Percentiles rank a stretch among this genome's conserved stretches.
phyloP scores from a whole-genome alignment of 1,140 invertebrate genomes.

The Neotoxoptera formosana region DNA sequence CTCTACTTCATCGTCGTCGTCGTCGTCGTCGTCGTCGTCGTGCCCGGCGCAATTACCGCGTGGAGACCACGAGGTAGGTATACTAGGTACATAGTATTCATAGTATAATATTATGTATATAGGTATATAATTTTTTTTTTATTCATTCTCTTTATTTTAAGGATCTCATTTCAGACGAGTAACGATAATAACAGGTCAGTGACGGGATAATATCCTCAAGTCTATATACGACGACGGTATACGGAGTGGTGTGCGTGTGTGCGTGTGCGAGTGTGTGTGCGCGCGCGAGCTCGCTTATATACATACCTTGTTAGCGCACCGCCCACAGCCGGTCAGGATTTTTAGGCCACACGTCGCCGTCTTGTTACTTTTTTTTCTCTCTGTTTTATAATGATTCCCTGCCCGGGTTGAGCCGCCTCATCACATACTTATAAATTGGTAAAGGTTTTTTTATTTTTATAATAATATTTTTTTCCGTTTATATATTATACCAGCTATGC shows the following conservation, averaged over 20 bases:
- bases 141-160: constrained; percentile 56
- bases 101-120: not conserved
- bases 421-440: constrained; percentile 53
- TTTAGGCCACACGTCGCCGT: constrained; percentile 56
- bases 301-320: constrained; percentile 55
- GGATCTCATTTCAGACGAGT: constrained; percentile 57
- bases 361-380: constrained; percentile 40
- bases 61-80: constrained; percentile 43
- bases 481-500: no score
- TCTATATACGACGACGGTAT: not conserved
- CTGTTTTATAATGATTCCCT: constrained; percentile 24
- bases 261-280: not conserved
- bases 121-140: not conserved
- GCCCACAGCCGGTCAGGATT: constrained; percentile 57
- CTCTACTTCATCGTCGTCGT: not conserved
- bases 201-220: constrained; percentile 55
- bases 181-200: constrained; percentile 57
- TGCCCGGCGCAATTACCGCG: constrained; percentile 47
- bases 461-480: constrained; percentile 37
- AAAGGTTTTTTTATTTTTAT: constrained; percentile 28
- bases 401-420: constrained; percentile 42
- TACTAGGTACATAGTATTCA: not conserved
- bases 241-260: not conserved
- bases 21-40: not conserved
- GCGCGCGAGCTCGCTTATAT: not conserved